Conservation (phyloP, 53 echinoderm and acorn worm species). For the Pentamera pediparva region DNA sequence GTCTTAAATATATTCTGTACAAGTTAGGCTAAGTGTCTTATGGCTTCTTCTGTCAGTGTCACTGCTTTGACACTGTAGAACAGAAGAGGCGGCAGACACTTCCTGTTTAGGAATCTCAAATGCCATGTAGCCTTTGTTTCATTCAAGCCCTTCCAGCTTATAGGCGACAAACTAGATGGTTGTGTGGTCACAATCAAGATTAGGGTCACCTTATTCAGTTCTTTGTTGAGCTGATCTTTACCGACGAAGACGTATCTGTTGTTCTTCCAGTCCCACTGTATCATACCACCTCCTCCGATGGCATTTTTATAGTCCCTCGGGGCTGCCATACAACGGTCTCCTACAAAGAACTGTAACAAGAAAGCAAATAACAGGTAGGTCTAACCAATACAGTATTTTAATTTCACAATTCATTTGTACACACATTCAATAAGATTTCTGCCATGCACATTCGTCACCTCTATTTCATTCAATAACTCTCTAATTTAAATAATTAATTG, state of each 20-base stretch:
- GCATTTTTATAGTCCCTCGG: constrained; percentile 18
- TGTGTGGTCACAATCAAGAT: too few relatives aligned
- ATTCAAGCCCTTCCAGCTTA: background rate
- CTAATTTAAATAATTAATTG: too few relatives aligned
- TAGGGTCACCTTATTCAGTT: constrained; percentile 40
- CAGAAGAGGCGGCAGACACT: too few relatives aligned
- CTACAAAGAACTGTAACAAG: background rate
- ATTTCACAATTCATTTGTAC: too few relatives aligned
- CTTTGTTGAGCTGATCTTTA: constrained; percentile 50
- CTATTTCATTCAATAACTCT: too few relatives aligned
- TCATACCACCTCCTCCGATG: constrained; percentile 57
- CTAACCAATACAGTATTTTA: background rate
- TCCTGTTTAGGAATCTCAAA: background rate
- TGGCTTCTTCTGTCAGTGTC: too few relatives aligned
- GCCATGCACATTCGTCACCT: too few relatives aligned
- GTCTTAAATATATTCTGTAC: too few relatives aligned
- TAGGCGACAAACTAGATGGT: too few relatives aligned
- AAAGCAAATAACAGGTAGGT: background rate
- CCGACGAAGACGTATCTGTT: constrained; percentile 77
- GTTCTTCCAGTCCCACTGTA: constrained; percentile 90
- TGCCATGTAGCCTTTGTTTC: background rate
- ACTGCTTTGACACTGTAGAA: too few relatives aligned
- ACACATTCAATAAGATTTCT: too few relatives aligned
- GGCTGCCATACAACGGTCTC: constrained; percentile 16
- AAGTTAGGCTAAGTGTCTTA: too few relatives aligned